phyloP scores from a whole-genome alignment of 2,113 vertebrate genomes.

The Bucco capensis region DNA sequence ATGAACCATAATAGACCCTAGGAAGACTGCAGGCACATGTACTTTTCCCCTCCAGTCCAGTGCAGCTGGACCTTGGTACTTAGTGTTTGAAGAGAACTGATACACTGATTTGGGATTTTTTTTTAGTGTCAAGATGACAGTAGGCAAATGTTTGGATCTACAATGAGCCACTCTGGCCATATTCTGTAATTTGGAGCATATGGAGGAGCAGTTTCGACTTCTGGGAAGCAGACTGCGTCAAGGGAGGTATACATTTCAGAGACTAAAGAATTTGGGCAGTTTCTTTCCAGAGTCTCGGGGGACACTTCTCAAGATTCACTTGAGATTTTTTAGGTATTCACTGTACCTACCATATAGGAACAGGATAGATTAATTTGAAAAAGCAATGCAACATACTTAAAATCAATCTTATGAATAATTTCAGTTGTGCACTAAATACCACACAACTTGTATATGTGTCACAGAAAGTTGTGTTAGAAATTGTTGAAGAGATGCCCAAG shows the following conservation, averaged over 20 bases:
- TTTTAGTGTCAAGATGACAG: not conserved
- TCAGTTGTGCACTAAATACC: not conserved
- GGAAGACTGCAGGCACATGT: rapidly evolving
- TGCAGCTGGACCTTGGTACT: not conserved
- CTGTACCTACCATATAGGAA: not conserved
- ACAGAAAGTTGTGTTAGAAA: not conserved
- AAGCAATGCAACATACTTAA: not conserved
- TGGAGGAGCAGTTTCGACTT: not conserved
- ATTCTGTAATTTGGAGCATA: not conserved
- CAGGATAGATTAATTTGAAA: not conserved
- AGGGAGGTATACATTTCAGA: not conserved
- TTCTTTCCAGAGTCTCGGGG: not conserved
- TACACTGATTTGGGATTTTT: not conserved
- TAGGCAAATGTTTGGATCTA: not conserved
- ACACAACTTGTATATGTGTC: not conserved
- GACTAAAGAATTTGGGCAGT: not conserved
- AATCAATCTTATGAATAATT: not conserved
- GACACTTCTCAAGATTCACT: not conserved
- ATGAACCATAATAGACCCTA: not conserved
- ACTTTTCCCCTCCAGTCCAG: not conserved
- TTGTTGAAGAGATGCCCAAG: not conserved
- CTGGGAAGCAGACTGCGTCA: not conserved
- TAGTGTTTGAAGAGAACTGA: not conserved
- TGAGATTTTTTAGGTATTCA: not conserved
- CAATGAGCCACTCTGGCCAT: not conserved